phyloP scores from a whole-genome alignment of 2,888 invertebrate genomes.

The Callyntrura guangdongensis region DNA sequence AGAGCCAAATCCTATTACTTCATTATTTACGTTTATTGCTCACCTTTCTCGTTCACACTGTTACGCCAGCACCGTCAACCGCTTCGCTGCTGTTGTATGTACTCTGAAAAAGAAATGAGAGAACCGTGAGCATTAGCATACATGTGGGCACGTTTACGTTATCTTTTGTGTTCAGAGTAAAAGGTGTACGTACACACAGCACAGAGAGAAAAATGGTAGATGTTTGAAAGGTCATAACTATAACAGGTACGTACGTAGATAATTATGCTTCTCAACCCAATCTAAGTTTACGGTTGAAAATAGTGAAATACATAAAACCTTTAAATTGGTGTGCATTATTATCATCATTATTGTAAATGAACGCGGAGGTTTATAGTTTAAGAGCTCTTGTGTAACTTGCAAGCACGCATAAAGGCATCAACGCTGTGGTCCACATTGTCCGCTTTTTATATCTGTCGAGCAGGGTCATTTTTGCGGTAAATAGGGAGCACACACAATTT shows the following conservation, averaged over 20 bases:
- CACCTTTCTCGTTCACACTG: conserved; percentile 67
- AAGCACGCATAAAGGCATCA: conserved; percentile 5
- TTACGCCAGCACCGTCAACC: conserved; percentile 11
- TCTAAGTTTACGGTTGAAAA: conserved; percentile 54
- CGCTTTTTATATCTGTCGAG: too few species aligned
- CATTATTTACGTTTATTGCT: conserved; percentile 82
- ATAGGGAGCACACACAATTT: too few species aligned
- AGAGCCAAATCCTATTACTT: conserved; percentile 80
- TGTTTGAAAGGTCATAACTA: not conserved
- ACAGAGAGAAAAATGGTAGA: not conserved
- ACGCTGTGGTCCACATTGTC: too few species aligned
- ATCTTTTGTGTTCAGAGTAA: not conserved
- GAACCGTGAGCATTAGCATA: not conserved
- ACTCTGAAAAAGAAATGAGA: not conserved
- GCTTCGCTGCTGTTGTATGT: not conserved
- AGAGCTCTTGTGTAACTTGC: not conserved
- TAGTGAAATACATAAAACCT: conserved; percentile 29
- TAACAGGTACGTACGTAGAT: too few species aligned
- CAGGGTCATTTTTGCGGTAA: too few species aligned
- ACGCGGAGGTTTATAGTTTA: not conserved
- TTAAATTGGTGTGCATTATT: conserved; percentile 44
- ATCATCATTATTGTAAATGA: conserved; percentile 28
- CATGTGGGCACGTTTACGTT: not conserved
- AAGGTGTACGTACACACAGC: not conserved
- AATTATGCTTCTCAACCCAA: not conserved